A percentile compares a stretch with the other conserved stretches of the same genome.
phyloP scores from a whole-genome alignment of 2,888 invertebrate genomes.

The Petrolisthes cinctipes region DNA sequence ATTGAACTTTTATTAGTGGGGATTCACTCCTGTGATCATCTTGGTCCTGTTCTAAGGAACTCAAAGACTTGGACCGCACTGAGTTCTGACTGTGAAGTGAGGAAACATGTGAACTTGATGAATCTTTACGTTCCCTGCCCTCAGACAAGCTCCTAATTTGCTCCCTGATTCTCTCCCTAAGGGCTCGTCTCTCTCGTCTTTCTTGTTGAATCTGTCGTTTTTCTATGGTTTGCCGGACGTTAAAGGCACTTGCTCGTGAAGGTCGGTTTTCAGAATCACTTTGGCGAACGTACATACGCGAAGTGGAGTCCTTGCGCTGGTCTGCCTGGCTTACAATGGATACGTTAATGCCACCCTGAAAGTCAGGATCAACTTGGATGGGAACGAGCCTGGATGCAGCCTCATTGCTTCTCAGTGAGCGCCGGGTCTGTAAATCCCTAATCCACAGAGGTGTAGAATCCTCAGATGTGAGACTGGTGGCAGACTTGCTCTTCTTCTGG shows the following conservation, averaged over 20 bases:
- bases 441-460: conserved; percentile 41
- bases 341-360: conserved; percentile 54
- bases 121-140: conserved; percentile 52
- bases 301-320: conserved; percentile 47
- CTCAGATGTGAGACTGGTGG: conserved; percentile 35
- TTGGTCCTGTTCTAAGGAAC: conserved; percentile 63
- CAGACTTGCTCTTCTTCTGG: conserved; percentile 61
- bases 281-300: conserved; percentile 64
- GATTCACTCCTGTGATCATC: conserved; percentile 62
- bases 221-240: conserved; percentile 65
- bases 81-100: conserved; percentile 60
- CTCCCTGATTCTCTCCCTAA: conserved; percentile 55
- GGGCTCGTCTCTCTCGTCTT: conserved; percentile 57
- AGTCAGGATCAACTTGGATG: conserved; percentile 19
- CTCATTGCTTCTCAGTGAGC: conserved; percentile 50
- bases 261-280: conserved; percentile 61
- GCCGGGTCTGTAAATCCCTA: conserved; percentile 45
- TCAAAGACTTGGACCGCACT: conserved; percentile 63
- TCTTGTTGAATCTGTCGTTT: conserved; percentile 64
- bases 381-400: conserved; percentile 25
- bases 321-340: conserved; percentile 55
- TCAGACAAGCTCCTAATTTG: conserved; percentile 62
- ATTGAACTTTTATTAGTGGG: conserved; percentile 63
- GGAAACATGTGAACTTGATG: conserved; percentile 53
- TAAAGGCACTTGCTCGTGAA: conserved; percentile 65